Evolutionary conservation across 2,797 vertebrate genomes (phyloP), one percentile per base, ranked within the genome.

Genomic region (Hyperoplus immaculatus): DNA sequence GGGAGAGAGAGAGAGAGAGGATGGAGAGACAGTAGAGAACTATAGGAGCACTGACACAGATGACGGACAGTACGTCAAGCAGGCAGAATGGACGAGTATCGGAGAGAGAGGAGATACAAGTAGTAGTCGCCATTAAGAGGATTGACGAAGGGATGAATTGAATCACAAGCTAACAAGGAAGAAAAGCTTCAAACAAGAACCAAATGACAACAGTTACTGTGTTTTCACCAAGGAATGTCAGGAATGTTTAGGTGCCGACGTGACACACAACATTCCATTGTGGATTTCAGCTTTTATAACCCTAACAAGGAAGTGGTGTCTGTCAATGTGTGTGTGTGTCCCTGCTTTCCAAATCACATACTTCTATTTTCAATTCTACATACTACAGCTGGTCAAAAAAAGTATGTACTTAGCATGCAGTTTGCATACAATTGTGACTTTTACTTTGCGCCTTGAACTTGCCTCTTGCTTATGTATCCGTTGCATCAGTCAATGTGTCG

Each of bases 21-120:
- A 86, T 63, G 79, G 78, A 81, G 70, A 49, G 81, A 87, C 78
- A 78, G 83, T 58, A 21, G 85, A 85, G 66, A 38, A 86, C 56
- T 51, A 89, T 90, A 86, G 54, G 67, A 81, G 69, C 55, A 8
- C 75, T 36, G 85, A 75, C 69, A 59, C 51, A 2, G 45, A 72
- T 77, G 86, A 75, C 41, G 4, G 84, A 56, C 77, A 43, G 72
- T 62, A 50, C 56, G 55, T 87, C 89, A 83, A 43, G 18, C 46
- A 1, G 56, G 45, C 36, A 68, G 69, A 82, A 70, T 56, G 54
- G 77, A 80, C 15, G 21, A 55, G 39, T 47, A 64, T 50, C 50
- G 53, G 69, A 54, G 21, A 71, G 81, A 71, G 81, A 82, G 58
- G 72, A 82, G 55, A 8, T 16, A 29, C 59, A 65, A 1, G 29